phyloP scores from a whole-genome alignment of 2,113 vertebrate species.

The Xenopus tropicalis region DNA sequence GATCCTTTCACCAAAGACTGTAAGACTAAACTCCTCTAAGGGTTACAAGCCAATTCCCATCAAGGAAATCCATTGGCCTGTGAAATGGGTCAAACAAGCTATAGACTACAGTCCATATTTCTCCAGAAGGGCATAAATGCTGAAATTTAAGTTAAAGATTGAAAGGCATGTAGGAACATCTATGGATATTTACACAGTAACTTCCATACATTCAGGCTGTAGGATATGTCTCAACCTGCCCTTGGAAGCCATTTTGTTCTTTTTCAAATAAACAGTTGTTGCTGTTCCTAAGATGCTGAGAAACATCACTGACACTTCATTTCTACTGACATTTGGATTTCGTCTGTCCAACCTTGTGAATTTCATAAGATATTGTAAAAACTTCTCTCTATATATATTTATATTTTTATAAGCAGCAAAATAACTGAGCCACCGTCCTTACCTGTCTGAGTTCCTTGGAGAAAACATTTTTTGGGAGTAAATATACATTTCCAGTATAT shows the following conservation, averaged over 20 bases:
- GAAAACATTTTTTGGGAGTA: no score
- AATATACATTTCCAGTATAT: no score
- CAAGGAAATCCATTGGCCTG: background rate
- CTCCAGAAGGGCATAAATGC: background rate
- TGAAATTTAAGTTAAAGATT: background rate
- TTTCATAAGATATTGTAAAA: no score
- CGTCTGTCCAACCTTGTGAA: no score
- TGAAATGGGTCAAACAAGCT: background rate
- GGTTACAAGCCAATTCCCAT: background rate
- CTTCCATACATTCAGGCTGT: background rate
- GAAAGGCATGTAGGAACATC: background rate
- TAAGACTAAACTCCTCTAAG: background rate
- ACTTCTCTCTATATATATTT: no score
- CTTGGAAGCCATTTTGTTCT: background rate
- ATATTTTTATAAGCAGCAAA: no score
- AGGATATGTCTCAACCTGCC: background rate
- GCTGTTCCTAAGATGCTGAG: no score
- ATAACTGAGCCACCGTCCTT: no score
- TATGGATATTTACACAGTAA: background rate
- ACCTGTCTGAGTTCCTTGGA: no score
- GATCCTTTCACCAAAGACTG: background rate
- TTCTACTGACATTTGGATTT: no score
- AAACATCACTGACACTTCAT: no score
- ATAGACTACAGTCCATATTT: background rate
- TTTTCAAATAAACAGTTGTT: background rate